Conservation (phyloP, 1,140 invertebrate genomes). For the Amphibalanus amphitrite region DNA sequence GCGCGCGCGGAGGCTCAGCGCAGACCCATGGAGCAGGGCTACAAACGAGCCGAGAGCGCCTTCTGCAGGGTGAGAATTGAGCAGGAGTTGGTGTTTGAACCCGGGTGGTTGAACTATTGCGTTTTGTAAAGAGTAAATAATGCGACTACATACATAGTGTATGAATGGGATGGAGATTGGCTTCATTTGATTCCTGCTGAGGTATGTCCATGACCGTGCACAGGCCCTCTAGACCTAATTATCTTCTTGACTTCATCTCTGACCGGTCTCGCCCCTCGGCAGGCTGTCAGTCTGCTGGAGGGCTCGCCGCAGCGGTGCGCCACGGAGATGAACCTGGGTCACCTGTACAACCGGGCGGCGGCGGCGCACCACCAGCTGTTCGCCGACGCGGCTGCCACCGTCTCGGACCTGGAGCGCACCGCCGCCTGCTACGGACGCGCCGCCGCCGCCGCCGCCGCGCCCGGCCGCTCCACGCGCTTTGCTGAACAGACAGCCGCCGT, state of each 20-base stretch:
- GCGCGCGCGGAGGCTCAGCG: neutral
- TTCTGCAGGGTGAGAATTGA: neutral
- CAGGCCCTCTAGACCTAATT: too few species aligned
- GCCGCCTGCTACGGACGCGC: neutral
- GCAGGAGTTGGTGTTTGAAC: too few species aligned
- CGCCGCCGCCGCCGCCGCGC: too few species aligned
- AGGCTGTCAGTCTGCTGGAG: neutral
- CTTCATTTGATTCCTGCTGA: too few species aligned
- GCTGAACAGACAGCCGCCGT: neutral
- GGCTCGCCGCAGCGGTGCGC: neutral
- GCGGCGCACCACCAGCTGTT: neutral
- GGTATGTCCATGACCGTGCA: too few species aligned
- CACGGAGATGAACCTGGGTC: neutral
- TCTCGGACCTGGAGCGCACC: neutral
- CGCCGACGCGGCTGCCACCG: neutral
- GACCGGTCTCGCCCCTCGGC: too few species aligned
- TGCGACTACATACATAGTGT: too few species aligned
- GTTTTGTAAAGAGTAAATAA: too few species aligned
- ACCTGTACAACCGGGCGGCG: neutral
- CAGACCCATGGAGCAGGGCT: neutral
- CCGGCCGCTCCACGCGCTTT: neutral
- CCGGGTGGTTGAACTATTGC: too few species aligned
- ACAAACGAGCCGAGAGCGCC: neutral
- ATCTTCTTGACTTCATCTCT: too few species aligned
- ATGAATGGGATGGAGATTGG: too few species aligned